Evolutionary conservation across 2,113 vertebrate genomes (phyloP), one percentile per base, ranked within the genome.

Genomic region (Pterocles burchelli): DNA sequence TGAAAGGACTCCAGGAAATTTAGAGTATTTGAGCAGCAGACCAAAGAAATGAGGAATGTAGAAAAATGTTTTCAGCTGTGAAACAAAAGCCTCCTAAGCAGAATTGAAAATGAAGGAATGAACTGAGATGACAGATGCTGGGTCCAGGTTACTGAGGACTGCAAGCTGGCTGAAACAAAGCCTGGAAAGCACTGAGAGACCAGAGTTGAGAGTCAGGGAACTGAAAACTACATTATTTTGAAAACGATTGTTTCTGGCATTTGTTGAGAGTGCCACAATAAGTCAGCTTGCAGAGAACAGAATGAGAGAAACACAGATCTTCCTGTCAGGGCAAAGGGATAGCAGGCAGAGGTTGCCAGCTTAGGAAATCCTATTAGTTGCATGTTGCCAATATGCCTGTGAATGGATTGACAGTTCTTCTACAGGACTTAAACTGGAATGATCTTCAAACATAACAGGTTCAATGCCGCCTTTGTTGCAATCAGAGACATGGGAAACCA

Each of bases 311-410:
- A 62, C 34, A 25, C 19, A 10, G 12, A 65, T 49, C 4, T 65
- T 41, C 41, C n/a, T 54, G 2, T 11, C 43, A 31, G 41, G 34
- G 24, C 17, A 68, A 54, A 68, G 45, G n/a, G 18, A 54, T 2
- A 65, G 9, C 38, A 71, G 16, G 8, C 52, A 68, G 36, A 73
- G 5, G 28, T 57, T 16, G 2, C 15, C 28, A 34, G 7, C 15
- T 57, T 12, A 54, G 19, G 46, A 80, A 72, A 28, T 14, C 8
- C 43, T 43, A 16, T 13, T 29, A 68, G 8, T 14, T 54, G 4
- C 0, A 0, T 11, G 3, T 45, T 85, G 21, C 22, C n/a, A 4
- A 82, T 54, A 45, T 13, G 12, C 5, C n/a, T 43, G 22, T 21
- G 28, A 77, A 54, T 18, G 17, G 13, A 72, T 17, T 52, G 54